Evolutionary conservation across 2,888 invertebrate genomes (phyloP).

Genomic region (Microctonus aethiopoides): DNA sequence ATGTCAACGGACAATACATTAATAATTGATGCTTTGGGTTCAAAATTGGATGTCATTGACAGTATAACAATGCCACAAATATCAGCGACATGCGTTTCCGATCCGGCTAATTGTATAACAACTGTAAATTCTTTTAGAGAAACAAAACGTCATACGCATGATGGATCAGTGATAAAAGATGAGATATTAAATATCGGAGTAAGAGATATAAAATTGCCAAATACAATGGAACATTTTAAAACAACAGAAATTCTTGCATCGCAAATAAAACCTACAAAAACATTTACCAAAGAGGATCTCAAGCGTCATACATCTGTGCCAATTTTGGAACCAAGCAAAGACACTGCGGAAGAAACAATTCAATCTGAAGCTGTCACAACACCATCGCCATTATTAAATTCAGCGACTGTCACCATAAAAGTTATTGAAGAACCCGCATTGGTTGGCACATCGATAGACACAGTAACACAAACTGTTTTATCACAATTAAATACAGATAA

Average conservation of each 20-base stretch:
- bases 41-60: background rate
- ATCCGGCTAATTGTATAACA: background rate
- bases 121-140: background rate
- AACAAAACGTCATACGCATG: background rate
- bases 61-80: background rate
- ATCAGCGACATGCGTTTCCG: background rate
- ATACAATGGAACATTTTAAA: conserved; percentile 12
- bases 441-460: conserved; percentile 42
- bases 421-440: conserved; percentile 43
- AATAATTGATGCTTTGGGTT: background rate
- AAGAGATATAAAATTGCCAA: background rate
- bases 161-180: background rate
- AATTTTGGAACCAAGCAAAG: conserved; percentile 52
- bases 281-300: conserved; percentile 50
- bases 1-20: conserved; percentile 2
- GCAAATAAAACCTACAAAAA: conserved; percentile 58
- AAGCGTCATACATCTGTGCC: conserved; percentile 50
- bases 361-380: conserved; percentile 49
- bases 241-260: conserved; percentile 58
- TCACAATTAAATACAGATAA: conserved; percentile 16
- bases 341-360: conserved; percentile 45
- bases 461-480: conserved; percentile 34
- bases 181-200: background rate
- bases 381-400: conserved; percentile 41
- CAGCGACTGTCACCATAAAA: conserved; percentile 40